These are phyloP conservation scores for Drosophila mettleri DNA, from an alignment of 2,888 invertebrate species.

Conservation along the genomic window DNA sequence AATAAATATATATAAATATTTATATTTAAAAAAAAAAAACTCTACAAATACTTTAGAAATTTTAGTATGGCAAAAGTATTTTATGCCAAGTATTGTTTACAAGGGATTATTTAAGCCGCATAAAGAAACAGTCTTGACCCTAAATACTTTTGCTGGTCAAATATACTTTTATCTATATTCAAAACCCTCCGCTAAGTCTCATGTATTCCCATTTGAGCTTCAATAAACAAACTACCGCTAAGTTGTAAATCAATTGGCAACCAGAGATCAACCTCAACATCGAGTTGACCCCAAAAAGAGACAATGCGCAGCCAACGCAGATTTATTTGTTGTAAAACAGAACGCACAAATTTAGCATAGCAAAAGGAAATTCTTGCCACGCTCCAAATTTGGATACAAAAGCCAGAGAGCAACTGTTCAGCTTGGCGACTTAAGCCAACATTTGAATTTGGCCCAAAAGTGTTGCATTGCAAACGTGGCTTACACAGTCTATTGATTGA, in stretches of 20 bases:
- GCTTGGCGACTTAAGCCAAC: constrained; percentile 10
- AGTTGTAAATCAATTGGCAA: constrained; percentile 58
- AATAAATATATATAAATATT: too few species aligned
- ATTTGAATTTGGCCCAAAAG: constrained; percentile 26
- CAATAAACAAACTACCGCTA: constrained; percentile 33
- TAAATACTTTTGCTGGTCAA: too few species aligned
- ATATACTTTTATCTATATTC: neutral
- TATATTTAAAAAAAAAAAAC: too few species aligned
- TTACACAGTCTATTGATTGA: constrained; percentile 53
- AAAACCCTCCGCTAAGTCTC: too few species aligned
- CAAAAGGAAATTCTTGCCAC: constrained; percentile 33
- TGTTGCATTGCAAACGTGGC: constrained; percentile 17
- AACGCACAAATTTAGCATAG: constrained; percentile 52
- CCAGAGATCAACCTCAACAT: constrained; percentile 23
- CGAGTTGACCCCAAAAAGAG: constrained; percentile 62
- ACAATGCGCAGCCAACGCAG: constrained; percentile 54
- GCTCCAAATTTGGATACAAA: constrained; percentile 54
- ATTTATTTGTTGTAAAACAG: constrained; percentile 54
- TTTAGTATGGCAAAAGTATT: too few species aligned
- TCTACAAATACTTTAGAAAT: too few species aligned
- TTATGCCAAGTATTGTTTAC: too few species aligned
- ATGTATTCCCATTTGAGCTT: neutral
- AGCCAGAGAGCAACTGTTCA: constrained; percentile 47
- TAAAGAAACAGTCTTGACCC: too few species aligned
- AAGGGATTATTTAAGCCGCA: too few species aligned